Percentiles rank a stretch among this genome's conserved stretches.
Conservation (phyloP, 1,140 invertebrate genomes). For the Eueides isabella region DNA sequence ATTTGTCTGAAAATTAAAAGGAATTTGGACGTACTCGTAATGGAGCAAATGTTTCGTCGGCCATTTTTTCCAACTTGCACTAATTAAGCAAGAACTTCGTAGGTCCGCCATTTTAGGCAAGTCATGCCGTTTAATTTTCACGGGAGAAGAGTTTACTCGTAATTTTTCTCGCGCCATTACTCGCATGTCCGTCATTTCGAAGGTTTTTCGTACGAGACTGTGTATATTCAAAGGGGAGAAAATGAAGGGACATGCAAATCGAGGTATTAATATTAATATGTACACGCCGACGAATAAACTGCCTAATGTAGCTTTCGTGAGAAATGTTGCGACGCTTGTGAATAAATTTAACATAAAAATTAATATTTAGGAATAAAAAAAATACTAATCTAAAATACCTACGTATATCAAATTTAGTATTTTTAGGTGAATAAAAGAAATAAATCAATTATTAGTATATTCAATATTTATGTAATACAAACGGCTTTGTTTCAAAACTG, state of each 20-base stretch:
- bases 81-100: conserved; percentile 43
- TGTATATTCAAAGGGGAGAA: conserved; percentile 51
- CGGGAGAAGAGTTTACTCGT: conserved; percentile 50
- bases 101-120: conserved; percentile 34
- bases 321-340: conserved; percentile 26
- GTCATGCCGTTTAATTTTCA: conserved; percentile 54
- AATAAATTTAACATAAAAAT: conserved; percentile 28
- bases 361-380: conserved; percentile 9
- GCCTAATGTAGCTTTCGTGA: conserved; percentile 39
- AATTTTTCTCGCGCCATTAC: conserved; percentile 76
- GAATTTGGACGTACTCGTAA: neutral
- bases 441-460: no score
- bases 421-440: no score
- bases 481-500: neutral
- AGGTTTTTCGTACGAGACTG: conserved; percentile 59
- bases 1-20: neutral
- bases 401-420: no score
- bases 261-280: conserved; percentile 67
- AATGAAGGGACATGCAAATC: conserved; percentile 72
- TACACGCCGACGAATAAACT: conserved; percentile 42
- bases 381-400: no score
- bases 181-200: conserved; percentile 69
- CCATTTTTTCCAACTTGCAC: conserved; percentile 28
- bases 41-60: neutral
- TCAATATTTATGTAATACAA: no score